Evolutionary conservation across 2,113 vertebrate species (phyloP).

Genomic region (Capricornis sumatraensis): DNA sequence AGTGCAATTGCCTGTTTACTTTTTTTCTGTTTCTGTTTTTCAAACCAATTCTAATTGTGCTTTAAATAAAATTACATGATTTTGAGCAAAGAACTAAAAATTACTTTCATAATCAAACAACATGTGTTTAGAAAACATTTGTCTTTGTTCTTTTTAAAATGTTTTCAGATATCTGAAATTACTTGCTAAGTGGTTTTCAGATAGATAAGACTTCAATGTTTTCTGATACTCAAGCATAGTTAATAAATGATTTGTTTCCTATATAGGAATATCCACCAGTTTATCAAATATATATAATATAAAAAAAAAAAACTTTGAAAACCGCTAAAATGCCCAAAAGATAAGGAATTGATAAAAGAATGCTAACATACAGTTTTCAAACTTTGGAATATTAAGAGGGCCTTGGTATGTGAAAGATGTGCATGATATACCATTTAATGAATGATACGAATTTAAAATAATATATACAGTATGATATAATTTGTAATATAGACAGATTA

Average conservation of each 20-base stretch:
- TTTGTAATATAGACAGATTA: background rate
- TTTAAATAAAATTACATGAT: background rate
- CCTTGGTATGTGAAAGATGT: background rate
- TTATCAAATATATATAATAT: background rate
- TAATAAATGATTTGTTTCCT: background rate
- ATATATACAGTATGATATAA: background rate
- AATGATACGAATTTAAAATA: background rate
- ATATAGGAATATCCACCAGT: background rate
- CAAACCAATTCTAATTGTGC: background rate
- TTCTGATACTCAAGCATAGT: background rate
- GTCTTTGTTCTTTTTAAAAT: background rate
- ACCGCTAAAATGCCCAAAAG: background rate
- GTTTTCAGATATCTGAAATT: background rate
- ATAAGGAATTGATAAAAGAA: background rate
- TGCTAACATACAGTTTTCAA: background rate
- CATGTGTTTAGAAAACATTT: background rate
- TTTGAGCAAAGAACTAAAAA: background rate
- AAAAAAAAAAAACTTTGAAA: background rate
- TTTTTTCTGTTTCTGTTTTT: background rate
- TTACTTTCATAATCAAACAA: background rate
- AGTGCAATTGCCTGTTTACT: background rate
- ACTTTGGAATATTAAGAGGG: background rate
- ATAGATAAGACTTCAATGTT: background rate
- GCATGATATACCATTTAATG: background rate
- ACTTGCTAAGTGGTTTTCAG: background rate